Conservation (phyloP, 2,797 vertebrate genomes). For the Furcifer pardalis region DNA sequence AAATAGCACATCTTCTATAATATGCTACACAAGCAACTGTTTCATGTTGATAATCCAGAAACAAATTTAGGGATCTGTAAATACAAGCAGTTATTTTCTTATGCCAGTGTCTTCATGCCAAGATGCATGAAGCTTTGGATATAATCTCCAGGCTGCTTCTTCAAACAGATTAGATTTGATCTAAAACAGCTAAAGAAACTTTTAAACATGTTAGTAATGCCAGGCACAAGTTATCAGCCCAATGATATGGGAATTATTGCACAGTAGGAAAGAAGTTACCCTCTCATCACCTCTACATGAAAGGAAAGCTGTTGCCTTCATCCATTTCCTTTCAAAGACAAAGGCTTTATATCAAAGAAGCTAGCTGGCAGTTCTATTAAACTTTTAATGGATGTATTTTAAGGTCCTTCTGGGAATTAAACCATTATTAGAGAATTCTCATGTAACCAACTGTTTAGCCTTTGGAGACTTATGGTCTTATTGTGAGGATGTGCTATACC, state of each 20-base stretch:
- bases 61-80: neutral
- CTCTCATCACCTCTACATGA: conserved; percentile 42
- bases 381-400: conserved; percentile 62
- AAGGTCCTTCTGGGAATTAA: conserved; percentile 58
- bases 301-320: conserved; percentile 66
- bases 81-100: conserved; percentile 28
- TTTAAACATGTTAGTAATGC: conserved; percentile 67
- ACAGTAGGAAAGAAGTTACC: conserved; percentile 68
- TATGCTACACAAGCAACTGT: neutral
- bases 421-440: conserved; percentile 65
- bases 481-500: neutral
- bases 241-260: conserved; percentile 60
- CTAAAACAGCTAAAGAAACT: conserved; percentile 72
- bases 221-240: conserved; percentile 62
- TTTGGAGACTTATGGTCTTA: neutral
- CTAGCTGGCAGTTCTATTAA: conserved; percentile 62
- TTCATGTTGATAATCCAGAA: neutral
- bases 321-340: conserved; percentile 72
- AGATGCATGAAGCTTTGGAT: conserved; percentile 33
- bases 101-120: neutral
- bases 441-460: conserved; percentile 53
- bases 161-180: conserved; percentile 60
- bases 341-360: conserved; percentile 73
- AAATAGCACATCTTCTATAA: neutral
- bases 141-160: conserved; percentile 47